Conservation (phyloP, 2,113 vertebrate genomes). For the Channa argus region DNA sequence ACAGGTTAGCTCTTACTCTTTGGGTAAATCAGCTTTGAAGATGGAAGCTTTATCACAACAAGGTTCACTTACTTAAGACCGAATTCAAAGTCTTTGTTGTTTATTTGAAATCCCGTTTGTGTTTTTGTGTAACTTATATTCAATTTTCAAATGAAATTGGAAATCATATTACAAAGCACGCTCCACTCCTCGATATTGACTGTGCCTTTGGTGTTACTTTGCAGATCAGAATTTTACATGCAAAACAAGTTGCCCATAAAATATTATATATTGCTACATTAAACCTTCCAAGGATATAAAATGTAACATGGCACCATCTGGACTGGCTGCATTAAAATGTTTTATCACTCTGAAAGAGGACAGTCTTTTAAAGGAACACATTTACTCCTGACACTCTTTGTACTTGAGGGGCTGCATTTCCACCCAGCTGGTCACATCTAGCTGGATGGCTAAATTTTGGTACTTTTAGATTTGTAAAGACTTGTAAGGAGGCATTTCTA, state of each 20-base stretch:
- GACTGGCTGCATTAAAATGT: conserved; percentile 28
- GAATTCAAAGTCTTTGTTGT: too few relatives aligned
- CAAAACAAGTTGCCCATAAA: conserved; percentile 29
- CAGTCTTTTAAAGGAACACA: background rate
- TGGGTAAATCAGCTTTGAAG: too few relatives aligned
- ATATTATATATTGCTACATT: conserved; percentile 22
- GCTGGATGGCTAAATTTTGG: too few relatives aligned
- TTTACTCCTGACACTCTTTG: conserved; percentile 4
- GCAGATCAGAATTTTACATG: conserved; percentile 19
- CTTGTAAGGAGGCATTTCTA: background rate
- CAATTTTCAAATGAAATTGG: too few relatives aligned
- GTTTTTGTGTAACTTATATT: too few relatives aligned
- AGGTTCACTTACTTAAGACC: too few relatives aligned
- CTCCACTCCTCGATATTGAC: background rate
- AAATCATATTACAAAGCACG: background rate
- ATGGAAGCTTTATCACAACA: too few relatives aligned
- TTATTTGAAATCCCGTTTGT: too few relatives aligned
- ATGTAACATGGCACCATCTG: conserved; percentile 46
- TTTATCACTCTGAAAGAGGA: background rate
- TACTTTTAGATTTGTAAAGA: too few relatives aligned
- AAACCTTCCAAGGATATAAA: conserved; percentile 20
- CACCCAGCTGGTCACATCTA: too few relatives aligned
- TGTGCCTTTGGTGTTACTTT: background rate
- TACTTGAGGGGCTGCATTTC: too few relatives aligned
- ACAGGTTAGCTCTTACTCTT: too few relatives aligned